Evolutionary conservation across 1,140 invertebrate species (phyloP), one percentile per base, ranked within the genome.

Genomic region (Halictus rubicundus): DNA sequence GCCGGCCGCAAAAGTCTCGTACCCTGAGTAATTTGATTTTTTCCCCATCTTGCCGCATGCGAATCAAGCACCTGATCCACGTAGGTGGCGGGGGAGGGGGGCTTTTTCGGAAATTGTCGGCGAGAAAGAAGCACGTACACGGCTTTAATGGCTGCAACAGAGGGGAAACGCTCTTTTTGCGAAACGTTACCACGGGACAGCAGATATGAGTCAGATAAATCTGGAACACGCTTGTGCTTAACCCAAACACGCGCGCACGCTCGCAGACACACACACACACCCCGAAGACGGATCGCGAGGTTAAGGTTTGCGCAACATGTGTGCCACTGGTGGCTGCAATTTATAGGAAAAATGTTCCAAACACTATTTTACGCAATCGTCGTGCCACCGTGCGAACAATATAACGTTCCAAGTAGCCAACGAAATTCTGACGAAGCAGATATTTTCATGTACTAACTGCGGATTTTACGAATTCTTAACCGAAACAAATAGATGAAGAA

Each of bases 141-240:
- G 68, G 85, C 84, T 89, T 89, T 92, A 92, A 92, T 89, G 87
- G 82, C 83, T 69, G 64, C 83, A 68, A 71, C 68, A 46, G 63
- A 42, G 54, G 52, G 42, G 46, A 42, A 57, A 74, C 60, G 68
- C 10, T 70, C 39, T 71, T 78, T 78, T 71, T 70, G 68, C n/a
- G 68, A 59, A 80, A 68, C 77, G 71, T 77, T 86, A 73, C 78
- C 70, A n/a, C 64, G 32, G 59, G 68, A 39, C 69, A 77, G 78
- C 87, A 89, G 90, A 91, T 91, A 91, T 91, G 89, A 92, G 87
- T 80, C 80, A 87, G 85, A 92, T 92, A 92, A 92, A 92, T 92
- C 88, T 91, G 78, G 76, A 77, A 90, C 42, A 46, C 89, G 89
- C 83, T 85, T 85, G 87, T 82, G 84, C 88, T 90, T 90, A 90